Percentiles rank a stretch among this genome's conserved stretches.
These are phyloP conservation scores for Aurelia coerulea DNA, from an alignment of 30 jellyfish, hydroid and myxozoan species.

Conservation along the genomic window DNA sequence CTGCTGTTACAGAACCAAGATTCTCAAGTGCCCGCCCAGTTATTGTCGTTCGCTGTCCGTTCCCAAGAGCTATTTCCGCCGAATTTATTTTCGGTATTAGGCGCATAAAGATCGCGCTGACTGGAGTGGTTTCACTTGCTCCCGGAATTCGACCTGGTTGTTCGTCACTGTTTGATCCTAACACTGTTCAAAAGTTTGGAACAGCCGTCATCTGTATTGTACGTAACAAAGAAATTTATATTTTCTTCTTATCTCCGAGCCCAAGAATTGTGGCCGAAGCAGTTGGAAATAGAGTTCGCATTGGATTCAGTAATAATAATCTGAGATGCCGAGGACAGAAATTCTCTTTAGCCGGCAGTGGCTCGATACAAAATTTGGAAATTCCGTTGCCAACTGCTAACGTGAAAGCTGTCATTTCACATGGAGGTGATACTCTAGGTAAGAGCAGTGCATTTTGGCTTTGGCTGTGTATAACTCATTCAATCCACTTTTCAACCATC, in stretches of 20 bases:
- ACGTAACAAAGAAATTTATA: too few relatives aligned
- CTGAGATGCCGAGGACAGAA: conserved; percentile 24
- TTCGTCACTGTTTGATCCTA: conserved; percentile 9
- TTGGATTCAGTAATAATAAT: not conserved
- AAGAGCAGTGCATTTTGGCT: not conserved
- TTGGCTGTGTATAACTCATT: too few relatives aligned
- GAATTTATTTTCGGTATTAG: not conserved
- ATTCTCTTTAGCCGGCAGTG: conserved; percentile 20
- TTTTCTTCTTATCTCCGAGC: too few relatives aligned
- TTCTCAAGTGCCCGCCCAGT: conserved; percentile 16
- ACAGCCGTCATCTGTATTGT: too few relatives aligned
- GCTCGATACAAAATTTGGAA: not conserved
- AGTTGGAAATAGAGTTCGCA: not conserved
- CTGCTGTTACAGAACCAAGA: conserved; percentile 37
- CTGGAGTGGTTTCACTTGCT: conserved; percentile 11
- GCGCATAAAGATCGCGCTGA: conserved; percentile 5
- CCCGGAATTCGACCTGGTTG: conserved; percentile 13
- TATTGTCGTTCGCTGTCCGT: not conserved
- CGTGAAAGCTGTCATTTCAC: not conserved
- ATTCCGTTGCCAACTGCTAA: conserved; percentile 18
- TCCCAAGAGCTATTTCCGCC: conserved; percentile 39
- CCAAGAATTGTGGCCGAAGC: not conserved
- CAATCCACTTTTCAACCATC: too few relatives aligned
- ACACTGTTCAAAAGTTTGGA: conserved; percentile 18
- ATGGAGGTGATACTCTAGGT: not conserved